phyloP scores from a whole-genome alignment of 2,113 vertebrate genomes.

The Cyprinodon tularosa region DNA sequence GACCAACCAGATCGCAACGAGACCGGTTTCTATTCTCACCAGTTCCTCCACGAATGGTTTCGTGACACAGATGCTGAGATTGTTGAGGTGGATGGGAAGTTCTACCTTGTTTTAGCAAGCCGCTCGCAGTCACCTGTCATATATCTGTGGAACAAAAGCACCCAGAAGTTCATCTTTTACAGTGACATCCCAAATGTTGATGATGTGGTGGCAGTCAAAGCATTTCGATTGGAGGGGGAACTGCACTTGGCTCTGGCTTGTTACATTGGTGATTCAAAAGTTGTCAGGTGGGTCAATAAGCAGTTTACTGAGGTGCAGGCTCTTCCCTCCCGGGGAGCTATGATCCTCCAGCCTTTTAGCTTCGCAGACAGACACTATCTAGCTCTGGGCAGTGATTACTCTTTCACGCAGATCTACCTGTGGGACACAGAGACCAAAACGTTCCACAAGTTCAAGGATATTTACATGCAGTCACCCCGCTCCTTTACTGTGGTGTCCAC shows the following conservation, averaged over 20 bases:
- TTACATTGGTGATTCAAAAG: conserved; percentile 96
- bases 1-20: conserved; percentile 78
- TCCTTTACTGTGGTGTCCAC: conserved; percentile 91
- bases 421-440: conserved; percentile 89
- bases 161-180: conserved; percentile 89
- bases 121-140: conserved; percentile 93
- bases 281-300: conserved; percentile 92
- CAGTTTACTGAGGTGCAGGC: conserved; percentile 92
- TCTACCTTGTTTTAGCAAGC: conserved; percentile 91
- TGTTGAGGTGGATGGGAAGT: conserved; percentile 88
- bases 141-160: conserved; percentile 93
- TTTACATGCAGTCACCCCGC: conserved; percentile 94
- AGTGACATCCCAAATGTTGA: conserved; percentile 90
- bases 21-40: conserved; percentile 94
- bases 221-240: conserved; percentile 84
- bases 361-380: conserved; percentile 91
- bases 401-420: conserved; percentile 96
- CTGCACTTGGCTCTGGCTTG: conserved; percentile 91
- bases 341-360: conserved; percentile 93
- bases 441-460: conserved; percentile 93
- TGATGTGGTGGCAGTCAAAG: conserved; percentile 92
- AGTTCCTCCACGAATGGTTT: conserved; percentile 97
- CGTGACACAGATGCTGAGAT: conserved; percentile 94
- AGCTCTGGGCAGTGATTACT: conserved; percentile 95
- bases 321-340: conserved; percentile 93